A percentile compares a stretch with the other conserved stretches of the same genome.
These are phyloP conservation scores for Aix galericulata DNA, from an alignment of 2,113 vertebrate genomes.

Conservation along the genomic window DNA sequence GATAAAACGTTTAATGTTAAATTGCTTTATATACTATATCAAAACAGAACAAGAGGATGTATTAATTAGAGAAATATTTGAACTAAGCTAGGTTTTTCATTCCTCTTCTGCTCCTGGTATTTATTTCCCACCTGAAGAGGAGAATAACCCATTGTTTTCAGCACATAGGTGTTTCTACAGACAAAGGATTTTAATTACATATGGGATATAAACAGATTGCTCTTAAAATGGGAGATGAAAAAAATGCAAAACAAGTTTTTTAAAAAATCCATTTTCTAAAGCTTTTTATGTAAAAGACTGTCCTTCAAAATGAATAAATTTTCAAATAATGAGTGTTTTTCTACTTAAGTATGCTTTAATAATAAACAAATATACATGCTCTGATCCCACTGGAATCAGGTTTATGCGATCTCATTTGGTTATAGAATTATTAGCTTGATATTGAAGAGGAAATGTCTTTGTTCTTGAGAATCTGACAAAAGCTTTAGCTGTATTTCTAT, in stretches of 20 bases:
- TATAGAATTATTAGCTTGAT: not conserved
- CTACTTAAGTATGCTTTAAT: not conserved
- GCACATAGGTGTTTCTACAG: conserved; percentile 23
- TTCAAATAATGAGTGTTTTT: not conserved
- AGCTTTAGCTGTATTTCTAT: not conserved
- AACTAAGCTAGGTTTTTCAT: conserved; percentile 11
- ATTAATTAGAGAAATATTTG: conserved; percentile 34
- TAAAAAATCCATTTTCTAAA: not conserved
- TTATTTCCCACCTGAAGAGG: conserved; percentile 28
- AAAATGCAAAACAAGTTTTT: not conserved
- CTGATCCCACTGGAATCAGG: not conserved
- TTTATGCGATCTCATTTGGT: not conserved
- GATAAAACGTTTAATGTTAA: not conserved
- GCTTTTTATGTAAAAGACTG: not conserved
- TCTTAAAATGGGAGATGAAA: not conserved
- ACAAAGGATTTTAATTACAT: conserved; percentile 21
- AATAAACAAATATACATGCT: not conserved
- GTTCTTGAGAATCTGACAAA: not conserved
- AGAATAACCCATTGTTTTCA: conserved; percentile 10
- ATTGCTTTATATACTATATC: not conserved
- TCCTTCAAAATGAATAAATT: not conserved
- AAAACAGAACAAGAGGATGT: not conserved
- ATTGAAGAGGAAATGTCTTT: not conserved
- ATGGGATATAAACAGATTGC: conserved; percentile 1
- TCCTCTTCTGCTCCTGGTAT: not conserved